A percentile compares a stretch with the other conserved stretches of the same genome.
These are phyloP conservation scores for Nephrotoma guestfalica DNA, from an alignment of 2,888 invertebrate genomes.

Conservation along the genomic window DNA sequence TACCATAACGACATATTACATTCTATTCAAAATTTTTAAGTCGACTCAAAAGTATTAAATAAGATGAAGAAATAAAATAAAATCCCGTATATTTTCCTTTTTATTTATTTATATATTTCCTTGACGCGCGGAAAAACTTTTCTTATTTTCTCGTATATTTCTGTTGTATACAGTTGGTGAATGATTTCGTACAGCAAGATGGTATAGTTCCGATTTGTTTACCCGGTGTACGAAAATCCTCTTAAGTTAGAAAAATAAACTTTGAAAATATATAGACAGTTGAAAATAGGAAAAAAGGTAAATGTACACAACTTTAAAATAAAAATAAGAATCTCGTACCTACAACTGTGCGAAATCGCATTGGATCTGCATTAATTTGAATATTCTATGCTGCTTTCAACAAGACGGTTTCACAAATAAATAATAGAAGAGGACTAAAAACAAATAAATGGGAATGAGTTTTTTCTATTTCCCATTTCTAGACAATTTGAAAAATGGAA, in stretches of 20 bases:
- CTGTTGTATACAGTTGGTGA: background rate
- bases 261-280: background rate
- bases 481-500: background rate
- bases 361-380: slow-evolving; percentile 5
- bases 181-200: background rate
- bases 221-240: background rate
- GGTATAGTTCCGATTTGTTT: background rate
- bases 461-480: background rate
- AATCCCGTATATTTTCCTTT: background rate
- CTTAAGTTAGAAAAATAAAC: background rate
- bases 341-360: slow-evolving; percentile 5
- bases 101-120: background rate
- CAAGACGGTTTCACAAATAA: background rate
- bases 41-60: background rate
- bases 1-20: background rate
- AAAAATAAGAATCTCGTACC: background rate
- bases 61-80: background rate
- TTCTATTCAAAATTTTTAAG: background rate
- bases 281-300: background rate
- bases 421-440: background rate
- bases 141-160: background rate
- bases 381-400: background rate
- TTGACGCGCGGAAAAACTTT: background rate
- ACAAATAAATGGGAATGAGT: background rate
- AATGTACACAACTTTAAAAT: background rate